Evolutionary conservation across 2,888 invertebrate genomes (phyloP).

Genomic region (Ormyrus pomaceus): DNA sequence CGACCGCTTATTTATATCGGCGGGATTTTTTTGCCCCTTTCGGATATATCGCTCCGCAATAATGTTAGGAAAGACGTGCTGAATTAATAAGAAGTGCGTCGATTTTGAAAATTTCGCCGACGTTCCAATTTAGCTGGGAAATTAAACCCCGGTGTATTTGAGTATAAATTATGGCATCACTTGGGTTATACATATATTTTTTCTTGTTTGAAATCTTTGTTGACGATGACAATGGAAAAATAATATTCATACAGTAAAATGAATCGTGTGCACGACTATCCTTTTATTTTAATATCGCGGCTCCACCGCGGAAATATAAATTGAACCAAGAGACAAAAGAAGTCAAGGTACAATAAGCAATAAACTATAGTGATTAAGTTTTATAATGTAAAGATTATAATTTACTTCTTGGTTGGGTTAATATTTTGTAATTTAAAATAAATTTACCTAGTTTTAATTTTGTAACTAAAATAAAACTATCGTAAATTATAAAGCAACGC

Average conservation of each 20-base stretch:
- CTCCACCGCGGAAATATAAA: slow-evolving; percentile 36
- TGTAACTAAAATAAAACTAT: too few species aligned
- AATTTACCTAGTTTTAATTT: too few species aligned
- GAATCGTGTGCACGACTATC: not conserved
- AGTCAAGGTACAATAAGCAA: slow-evolving; percentile 28
- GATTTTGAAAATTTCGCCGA: not conserved
- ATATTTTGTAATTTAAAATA: too few species aligned
- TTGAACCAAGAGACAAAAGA: slow-evolving; percentile 22
- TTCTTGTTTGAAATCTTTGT: slow-evolving; percentile 9
- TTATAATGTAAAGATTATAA: not conserved
- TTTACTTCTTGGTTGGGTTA: too few species aligned
- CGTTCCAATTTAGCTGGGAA: too few species aligned
- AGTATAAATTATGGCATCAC: not conserved
- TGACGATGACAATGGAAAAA: slow-evolving; percentile 16
- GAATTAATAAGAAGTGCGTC: not conserved
- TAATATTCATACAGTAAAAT: not conserved
- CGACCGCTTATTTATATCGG: slow-evolving; percentile 14
- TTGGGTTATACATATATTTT: not conserved
- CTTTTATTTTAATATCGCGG: slow-evolving; percentile 21
- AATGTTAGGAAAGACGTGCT: not conserved
- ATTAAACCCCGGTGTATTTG: not conserved
- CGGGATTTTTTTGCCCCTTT: not conserved
- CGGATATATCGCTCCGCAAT: not conserved
- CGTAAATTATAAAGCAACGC: too few species aligned
- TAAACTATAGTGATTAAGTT: slow-evolving; percentile 19